Evolutionary conservation across 1,140 invertebrate genomes (phyloP).

Genomic region (Pinna nobilis): DNA sequence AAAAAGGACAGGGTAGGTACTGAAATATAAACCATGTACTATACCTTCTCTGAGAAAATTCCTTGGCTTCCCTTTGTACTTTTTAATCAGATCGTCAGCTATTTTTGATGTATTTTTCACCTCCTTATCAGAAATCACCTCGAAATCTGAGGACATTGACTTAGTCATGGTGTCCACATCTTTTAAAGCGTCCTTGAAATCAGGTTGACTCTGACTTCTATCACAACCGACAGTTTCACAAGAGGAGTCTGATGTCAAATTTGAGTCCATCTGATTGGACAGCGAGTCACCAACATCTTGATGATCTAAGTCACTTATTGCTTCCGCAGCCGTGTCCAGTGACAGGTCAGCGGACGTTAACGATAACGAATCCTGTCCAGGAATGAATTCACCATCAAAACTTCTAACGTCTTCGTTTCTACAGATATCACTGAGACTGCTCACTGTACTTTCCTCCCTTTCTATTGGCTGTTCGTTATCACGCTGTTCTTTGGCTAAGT

Average conservation of each 20-base stretch:
- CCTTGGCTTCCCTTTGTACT: conserved; percentile 61
- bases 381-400: conserved; percentile 35
- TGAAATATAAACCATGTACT: not conserved
- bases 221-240: not conserved
- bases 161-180: conserved; percentile 25
- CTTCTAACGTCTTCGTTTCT: conserved; percentile 36
- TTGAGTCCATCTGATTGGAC: conserved; percentile 37
- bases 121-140: conserved; percentile 71
- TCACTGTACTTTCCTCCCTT: conserved; percentile 49
- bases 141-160: conserved; percentile 87
- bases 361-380: conserved; percentile 22
- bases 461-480: conserved; percentile 34
- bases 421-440: conserved; percentile 64
- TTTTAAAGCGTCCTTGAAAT: conserved; percentile 41
- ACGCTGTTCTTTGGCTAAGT: conserved; percentile 36
- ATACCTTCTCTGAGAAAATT: conserved; percentile 67
- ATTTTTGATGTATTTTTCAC: conserved; percentile 62
- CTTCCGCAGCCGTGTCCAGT: conserved; percentile 58
- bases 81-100: conserved; percentile 57
- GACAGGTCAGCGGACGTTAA: conserved; percentile 41
- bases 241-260: conserved; percentile 13
- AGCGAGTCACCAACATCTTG: conserved; percentile 40
- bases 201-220: conserved; percentile 46
- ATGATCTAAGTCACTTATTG: conserved; percentile 42
- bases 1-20: too few species aligned